These are phyloP conservation scores for Cabera pusaria DNA, from an alignment of 2,888 invertebrate genomes.

Conservation along the genomic window DNA sequence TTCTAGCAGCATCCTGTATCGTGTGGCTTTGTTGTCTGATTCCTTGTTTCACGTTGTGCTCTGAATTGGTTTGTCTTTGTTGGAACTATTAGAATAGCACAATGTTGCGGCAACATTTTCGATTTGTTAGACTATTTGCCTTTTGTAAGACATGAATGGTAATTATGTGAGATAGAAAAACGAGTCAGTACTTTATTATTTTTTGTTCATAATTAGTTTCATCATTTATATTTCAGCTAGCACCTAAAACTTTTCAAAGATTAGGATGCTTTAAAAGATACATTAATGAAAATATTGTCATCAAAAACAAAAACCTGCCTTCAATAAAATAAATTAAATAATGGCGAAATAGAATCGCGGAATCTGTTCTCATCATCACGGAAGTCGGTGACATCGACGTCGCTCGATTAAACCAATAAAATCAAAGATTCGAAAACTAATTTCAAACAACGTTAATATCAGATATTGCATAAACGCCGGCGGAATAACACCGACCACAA, in stretches of 20 bases:
- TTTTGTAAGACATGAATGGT: conserved; percentile 5
- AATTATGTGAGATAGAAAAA: conserved; percentile 5
- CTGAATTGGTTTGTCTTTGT: conserved; percentile 27
- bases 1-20: conserved; percentile 44
- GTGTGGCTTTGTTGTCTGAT: conserved; percentile 41
- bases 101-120: conserved; percentile 27
- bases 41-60: conserved; percentile 34
- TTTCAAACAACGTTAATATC: conserved; percentile 25
- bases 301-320: too few species aligned
- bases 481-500: conserved; percentile 45
- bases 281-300: too few species aligned
- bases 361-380: too few species aligned
- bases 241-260: too few species aligned
- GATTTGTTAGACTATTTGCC: conserved; percentile 19
- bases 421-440: conserved; percentile 31
- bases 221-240: too few species aligned
- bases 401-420: conserved; percentile 22
- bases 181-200: too few species aligned
- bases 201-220: too few species aligned
- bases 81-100: conserved; percentile 29
- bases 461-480: conserved; percentile 28
- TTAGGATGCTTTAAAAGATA: too few species aligned
- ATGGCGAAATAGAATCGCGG: too few species aligned
- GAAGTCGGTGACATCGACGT: too few species aligned
- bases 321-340: too few species aligned